These are phyloP conservation scores for Diplazon laetatorius DNA, from an alignment of 2,888 invertebrate species.

Conservation along the genomic window DNA sequence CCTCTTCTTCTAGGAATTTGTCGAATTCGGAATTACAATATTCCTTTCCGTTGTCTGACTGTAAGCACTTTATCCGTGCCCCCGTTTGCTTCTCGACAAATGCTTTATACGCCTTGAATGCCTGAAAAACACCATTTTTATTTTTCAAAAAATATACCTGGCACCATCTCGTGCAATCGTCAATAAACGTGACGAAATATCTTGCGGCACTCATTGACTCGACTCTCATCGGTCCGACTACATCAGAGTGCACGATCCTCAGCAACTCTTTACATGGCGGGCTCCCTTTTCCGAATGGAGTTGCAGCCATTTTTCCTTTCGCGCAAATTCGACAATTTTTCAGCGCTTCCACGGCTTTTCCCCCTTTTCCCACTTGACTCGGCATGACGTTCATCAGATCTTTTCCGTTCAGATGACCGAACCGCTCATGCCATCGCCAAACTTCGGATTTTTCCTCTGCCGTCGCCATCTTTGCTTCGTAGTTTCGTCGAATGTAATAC, in stretches of 20 bases:
- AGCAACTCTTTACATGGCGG: constrained; percentile 14
- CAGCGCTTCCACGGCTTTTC: constrained; percentile 24
- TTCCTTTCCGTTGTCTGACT: constrained; percentile 16
- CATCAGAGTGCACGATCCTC: constrained; percentile 66
- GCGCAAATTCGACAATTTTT: constrained; percentile 39
- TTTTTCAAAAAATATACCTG: constrained; percentile 61
- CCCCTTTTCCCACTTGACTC: constrained; percentile 17
- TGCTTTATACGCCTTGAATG: constrained; percentile 45
- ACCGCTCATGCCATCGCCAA: constrained; percentile 16
- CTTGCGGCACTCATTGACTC: constrained; percentile 59
- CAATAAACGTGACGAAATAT: constrained; percentile 69
- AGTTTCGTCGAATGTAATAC: constrained; percentile 41
- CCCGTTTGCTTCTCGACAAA: constrained; percentile 13
- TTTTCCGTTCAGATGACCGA: constrained; percentile 45
- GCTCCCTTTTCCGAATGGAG: constrained; percentile 20
- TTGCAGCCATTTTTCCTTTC: constrained; percentile 30
- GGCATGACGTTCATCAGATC: constrained; percentile 16
- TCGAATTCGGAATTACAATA: constrained; percentile 12
- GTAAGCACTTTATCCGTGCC: constrained; percentile 13
- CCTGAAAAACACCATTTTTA: constrained; percentile 59
- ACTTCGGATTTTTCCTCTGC: constrained; percentile 21
- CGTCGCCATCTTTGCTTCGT: constrained; percentile 2
- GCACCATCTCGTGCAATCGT: constrained; percentile 68
- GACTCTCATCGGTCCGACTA: constrained; percentile 57
- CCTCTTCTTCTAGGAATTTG: background rate